phyloP scores from a whole-genome alignment of 2,113 vertebrate genomes.

The Toxotes jaculatrix region DNA sequence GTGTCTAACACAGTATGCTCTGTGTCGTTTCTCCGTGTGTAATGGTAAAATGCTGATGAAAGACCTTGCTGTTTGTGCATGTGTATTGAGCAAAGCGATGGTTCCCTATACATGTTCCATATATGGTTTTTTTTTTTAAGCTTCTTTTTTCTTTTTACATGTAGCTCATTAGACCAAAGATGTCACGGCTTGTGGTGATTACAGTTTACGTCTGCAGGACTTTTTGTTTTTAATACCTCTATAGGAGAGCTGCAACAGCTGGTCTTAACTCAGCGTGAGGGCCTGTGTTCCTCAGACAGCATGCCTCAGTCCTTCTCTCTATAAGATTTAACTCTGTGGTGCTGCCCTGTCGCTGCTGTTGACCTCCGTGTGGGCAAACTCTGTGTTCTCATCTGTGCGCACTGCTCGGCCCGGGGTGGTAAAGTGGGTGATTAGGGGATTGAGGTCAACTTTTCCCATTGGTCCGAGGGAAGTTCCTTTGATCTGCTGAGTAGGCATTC shows the following conservation, averaged over 20 bases:
- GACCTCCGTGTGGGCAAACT: slow-evolving; percentile 52
- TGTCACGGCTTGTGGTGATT: slow-evolving; percentile 1
- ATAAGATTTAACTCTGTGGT: slow-evolving; percentile 7
- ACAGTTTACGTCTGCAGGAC: background rate
- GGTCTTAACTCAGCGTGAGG: background rate
- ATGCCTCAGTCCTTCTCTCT: background rate
- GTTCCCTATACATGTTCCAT: background rate
- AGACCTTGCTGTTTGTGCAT: slow-evolving; percentile 48
- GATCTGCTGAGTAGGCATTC: slow-evolving; percentile 76
- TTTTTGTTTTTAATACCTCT: slow-evolving; percentile 1
- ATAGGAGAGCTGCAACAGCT: background rate
- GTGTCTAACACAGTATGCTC: slow-evolving; percentile 77
- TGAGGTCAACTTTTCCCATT: slow-evolving; percentile 71
- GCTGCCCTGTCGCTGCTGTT: slow-evolving; percentile 38
- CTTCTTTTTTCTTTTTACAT: background rate
- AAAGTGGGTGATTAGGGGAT: slow-evolving; percentile 70
- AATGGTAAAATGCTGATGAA: slow-evolving; percentile 57
- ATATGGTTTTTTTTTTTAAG: background rate
- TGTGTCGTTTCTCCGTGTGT: slow-evolving; percentile 68
- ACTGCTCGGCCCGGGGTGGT: slow-evolving; percentile 34
- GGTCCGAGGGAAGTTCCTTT: slow-evolving; percentile 70
- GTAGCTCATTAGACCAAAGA: slow-evolving; percentile 1
- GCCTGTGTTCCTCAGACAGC: slow-evolving; percentile 28
- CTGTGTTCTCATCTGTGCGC: slow-evolving; percentile 41
- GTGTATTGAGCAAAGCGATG: slow-evolving; percentile 36